These are phyloP conservation scores for Osmerus eperlanus DNA, from an alignment of 2,113 vertebrate genomes.

Conservation along the genomic window DNA sequence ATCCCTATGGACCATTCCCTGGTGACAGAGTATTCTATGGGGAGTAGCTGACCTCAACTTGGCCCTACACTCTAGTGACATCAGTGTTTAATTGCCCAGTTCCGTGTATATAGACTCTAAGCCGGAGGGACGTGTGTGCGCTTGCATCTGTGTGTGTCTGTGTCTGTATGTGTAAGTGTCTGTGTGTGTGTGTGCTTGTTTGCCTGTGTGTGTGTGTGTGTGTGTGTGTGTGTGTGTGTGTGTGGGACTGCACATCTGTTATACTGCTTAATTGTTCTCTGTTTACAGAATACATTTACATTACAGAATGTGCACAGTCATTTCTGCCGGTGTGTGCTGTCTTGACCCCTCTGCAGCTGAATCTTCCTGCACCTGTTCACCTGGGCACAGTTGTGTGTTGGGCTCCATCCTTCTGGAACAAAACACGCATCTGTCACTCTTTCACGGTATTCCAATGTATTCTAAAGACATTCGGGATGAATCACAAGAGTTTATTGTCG, in stretches of 20 bases:
- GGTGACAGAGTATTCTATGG: not conserved
- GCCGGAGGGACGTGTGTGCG: not conserved
- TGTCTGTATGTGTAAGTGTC: not conserved
- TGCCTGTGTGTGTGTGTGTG: not conserved
- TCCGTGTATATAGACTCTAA: not conserved
- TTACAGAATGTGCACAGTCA: conserved; percentile 21
- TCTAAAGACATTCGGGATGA: too few species aligned
- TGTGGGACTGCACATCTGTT: conserved; percentile 25
- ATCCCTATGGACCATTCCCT: not conserved
- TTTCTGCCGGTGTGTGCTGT: conserved; percentile 14
- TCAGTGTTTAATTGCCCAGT: not conserved
- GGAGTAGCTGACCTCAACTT: not conserved
- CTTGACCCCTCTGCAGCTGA: conserved; percentile 19
- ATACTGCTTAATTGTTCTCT: conserved; percentile 51
- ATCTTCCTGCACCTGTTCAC: too few species aligned
- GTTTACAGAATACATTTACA: conserved; percentile 52
- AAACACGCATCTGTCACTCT: too few species aligned
- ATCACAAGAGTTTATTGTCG: too few species aligned
- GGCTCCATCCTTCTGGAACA: too few species aligned
- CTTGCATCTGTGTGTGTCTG: not conserved
- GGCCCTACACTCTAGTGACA: conserved; percentile 2
- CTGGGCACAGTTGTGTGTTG: too few species aligned
- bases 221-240: not conserved
- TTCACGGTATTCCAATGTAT: too few species aligned
- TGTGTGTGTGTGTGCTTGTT: not conserved